Evolutionary conservation across 2,888 invertebrate genomes (phyloP), one percentile per base, ranked within the genome.

Genomic region (Keiferia lycopersicella): DNA sequence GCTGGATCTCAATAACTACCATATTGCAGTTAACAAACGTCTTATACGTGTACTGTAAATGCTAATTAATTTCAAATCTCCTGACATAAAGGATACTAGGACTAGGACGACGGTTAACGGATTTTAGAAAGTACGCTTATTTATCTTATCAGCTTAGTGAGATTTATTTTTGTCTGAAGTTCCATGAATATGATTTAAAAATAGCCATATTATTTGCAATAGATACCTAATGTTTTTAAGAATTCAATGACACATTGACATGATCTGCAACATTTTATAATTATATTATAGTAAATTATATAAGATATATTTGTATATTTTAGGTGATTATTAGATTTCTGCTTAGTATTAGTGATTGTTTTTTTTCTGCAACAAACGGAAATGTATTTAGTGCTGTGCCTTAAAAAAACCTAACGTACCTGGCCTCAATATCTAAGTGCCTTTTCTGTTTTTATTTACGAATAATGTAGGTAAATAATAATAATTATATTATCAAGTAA

Each of bases 171-270:
- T 51, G 4, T 50, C 8, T 18, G 20, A 34, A 18, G n/a, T 34
- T 1, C 56, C 30, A 16, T 7, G 30, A 1, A 34, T n/a, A 16
- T 16, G 16, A 34, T 34, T 74, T 69, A 78, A 75, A 74, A 73
- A 79, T 83, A 86, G 86, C 86, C 86, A 87, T 86, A 87, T 83
- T 84, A 83, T 81, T 76, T 80, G 56, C 76, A 71, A 72, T 74
- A n/a, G n/a, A n/a, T n/a, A n/a, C n/a, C n/a, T n/a, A 78, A 72
- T 72, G 71, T 68, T 67, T 63, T 69, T 71, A 71, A 66, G 64
- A 64, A 68, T 64, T 64, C 65, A 66, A 16, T 56, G 8, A 39
- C 57, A 63, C 60, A 67, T 63, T 65, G 45, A 66, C 63, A 67
- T 64, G 71, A 72, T 73, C 71, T 72, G 71, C 69, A 65, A 50